These are phyloP conservation scores for Lordiphosa fenestrarum DNA, from an alignment of 2,888 invertebrate species.

Conservation along the genomic window DNA sequence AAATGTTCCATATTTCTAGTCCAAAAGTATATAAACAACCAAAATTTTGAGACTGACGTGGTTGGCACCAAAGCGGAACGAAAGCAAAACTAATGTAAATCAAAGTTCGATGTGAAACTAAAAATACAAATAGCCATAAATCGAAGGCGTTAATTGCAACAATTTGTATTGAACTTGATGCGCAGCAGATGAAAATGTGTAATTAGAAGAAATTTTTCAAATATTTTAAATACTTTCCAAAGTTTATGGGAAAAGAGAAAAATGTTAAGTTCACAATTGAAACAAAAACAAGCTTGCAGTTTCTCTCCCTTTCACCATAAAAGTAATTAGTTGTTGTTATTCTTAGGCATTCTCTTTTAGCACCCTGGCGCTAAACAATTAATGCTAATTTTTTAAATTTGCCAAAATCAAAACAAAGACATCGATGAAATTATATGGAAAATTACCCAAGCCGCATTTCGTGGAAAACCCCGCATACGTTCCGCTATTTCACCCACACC, in stretches of 20 bases:
- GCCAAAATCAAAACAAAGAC: conserved; percentile 35
- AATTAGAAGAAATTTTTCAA: background rate
- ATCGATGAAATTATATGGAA: conserved; percentile 38
- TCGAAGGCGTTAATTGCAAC: conserved; percentile 34
- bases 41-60: conserved; percentile 3
- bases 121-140: conserved; percentile 29
- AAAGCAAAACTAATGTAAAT: conserved; percentile 11
- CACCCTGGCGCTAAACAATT: conserved; percentile 22
- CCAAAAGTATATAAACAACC: conserved; percentile 21
- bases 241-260: background rate
- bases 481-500: conserved; percentile 11
- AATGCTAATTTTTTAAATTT: conserved; percentile 39
- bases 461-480: conserved; percentile 22
- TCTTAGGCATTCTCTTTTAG: conserved; percentile 21
- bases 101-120: conserved; percentile 16
- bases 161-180: conserved; percentile 19
- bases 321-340: no score
- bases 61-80: background rate
- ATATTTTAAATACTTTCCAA: background rate
- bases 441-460: conserved; percentile 37
- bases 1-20: conserved; percentile 22
- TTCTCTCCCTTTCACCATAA: no score
- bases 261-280: background rate
- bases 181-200: conserved; percentile 9
- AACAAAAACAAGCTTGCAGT: background rate